Base-by-base conservation (phyloP, 1,140 invertebrate species). In the Harpegnathos saltator region DNA sequence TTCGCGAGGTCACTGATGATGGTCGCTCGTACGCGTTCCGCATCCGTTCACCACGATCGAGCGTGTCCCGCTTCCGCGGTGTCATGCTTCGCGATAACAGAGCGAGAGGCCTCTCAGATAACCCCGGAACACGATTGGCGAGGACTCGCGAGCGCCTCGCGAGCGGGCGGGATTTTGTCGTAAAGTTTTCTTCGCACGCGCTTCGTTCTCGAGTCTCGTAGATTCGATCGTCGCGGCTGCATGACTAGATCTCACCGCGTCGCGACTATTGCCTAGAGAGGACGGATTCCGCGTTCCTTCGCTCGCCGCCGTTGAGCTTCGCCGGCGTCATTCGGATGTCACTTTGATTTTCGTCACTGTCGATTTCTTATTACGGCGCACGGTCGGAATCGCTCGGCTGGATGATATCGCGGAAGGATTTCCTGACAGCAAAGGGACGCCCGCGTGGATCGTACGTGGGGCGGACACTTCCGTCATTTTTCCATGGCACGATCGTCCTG, bases 391-490 rank as follows among this genome's bases (percentile, higher is more conserved):
- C 71, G 71, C n/a, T 69, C 62, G 61, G 62, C 63, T 61, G 77
- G n/a, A 69, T 38, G 56, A 58, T 80, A 68, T 54, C 69, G n/a
- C 48, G 33, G 77, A 38, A 68, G 63, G 69, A 63, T 74, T 19
- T 26, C 26, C 61, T 22, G 26, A 56, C 56, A 59, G 63, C 84
- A 63, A 29, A 63, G 9, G 17, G 48, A 24, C 68, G 80, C 71
- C 83, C 84, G n/a, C n/a, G n/a, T n/a, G n/a, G 84, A 83, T 86
- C 58, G 72, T 69, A 56, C 19, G 62, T 61, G 68, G 54, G 0
- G 14, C 54, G 61, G 54, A 24, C 68, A 33, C 78, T 71, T 62
- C 65, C 71, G 81, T 86, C 84, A 87, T 87, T 87, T 87, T 86
- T 86, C 80, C 62, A 48, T 66, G 54, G 78, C 69, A 33, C 54